Evolutionary conservation across 2,888 invertebrate species (phyloP), one percentile per base, ranked within the genome.

Genomic region (Erebia aethiops): DNA sequence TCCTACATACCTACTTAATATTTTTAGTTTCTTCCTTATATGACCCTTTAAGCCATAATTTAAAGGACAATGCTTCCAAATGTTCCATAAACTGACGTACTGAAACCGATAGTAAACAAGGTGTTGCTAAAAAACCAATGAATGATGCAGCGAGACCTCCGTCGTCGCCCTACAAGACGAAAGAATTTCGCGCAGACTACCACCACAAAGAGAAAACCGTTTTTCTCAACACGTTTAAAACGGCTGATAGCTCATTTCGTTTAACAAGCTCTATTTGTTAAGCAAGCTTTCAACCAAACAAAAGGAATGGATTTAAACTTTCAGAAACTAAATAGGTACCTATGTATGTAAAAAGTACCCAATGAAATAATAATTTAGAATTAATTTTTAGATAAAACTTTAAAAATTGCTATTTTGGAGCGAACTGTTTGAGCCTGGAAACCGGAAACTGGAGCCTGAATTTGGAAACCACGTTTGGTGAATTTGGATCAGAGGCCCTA

Each of bases 121-220:
- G 91, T 92, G 92, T 90, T 84, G 80, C 83, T 85, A 92, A 93
- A 93, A 92, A 92, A 85, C 84, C 70, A 81, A 90, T 93, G 91
- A 92, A 92, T 92, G 89, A 93, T 92, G 88, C 91, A 92, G 91
- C 84, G 91, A 86, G 90, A 89, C 88, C 82, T 81, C 89, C 87
- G 77, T 82, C 78, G 78, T 81, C 79, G 86, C 88, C 84, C 88
- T 87, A 91, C 91, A 91, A 85, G 88, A 85, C 86, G 82, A 89
- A 84, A 81, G 92, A 88, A 92, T 92, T 88, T 88, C 85, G 83
- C 88, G 86, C 89, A 88, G 87, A 87, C 88, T 86, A 82, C 81
- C 80, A 83, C 79, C 82, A 85, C 84, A 87, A 88, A 89, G 86
- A 82, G 82, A 81, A 81, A 84, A 83, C 75, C 70, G 82, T 91